Evolutionary conservation across 2,888 invertebrate genomes (phyloP), one percentile per base, ranked within the genome.

Genomic region (Imbricaverruca yamaguchii): DNA sequence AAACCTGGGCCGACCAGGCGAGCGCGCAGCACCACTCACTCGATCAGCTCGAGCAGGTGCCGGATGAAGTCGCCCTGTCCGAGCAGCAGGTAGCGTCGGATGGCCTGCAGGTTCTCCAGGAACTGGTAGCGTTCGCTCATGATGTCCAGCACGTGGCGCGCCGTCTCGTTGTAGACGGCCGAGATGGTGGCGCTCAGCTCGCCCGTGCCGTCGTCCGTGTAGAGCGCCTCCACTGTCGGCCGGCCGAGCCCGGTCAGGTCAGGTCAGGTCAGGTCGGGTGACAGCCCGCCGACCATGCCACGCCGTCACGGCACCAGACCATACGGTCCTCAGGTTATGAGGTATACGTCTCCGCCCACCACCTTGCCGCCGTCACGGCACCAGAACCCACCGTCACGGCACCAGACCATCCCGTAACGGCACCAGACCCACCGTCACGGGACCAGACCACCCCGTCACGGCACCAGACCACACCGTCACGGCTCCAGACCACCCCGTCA

Each of bases 21-120:
- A 77, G 21, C 39, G 39, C 74, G 39, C 15, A 59, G 55, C n/a
- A 15, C 11, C 77, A 90, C 92, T 89, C 88, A 96, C 95, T 94
- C 94, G 83, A 98, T 88, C 83, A 97, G 89, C 85, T 96, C 95
- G 92, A 98, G 93, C 81, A 98, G 91, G 86, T 96, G 94, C 86
- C 94, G 92, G 85, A 97, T 95, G 88, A 98, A 97, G 89, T 98
- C 97, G 0, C 98, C 98, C 89, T 98, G 97, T 21, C 96, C 96
- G 21, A 98, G 90, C 81, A 98, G 89, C 85, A 98, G 89, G 88
- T 97, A 98, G 82, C 94, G 91, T 83, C 96, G 90, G 88, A 97
- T 92, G 53, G 96, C 96, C 85, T 94, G 92, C 81, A 98, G 90
- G 88, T 98, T 97, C 87, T 95, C 94, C 85, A 95, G 90, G 83